Base-by-base conservation (phyloP, 2,113 vertebrate genomes). In the Crotalus horridus region DNA sequence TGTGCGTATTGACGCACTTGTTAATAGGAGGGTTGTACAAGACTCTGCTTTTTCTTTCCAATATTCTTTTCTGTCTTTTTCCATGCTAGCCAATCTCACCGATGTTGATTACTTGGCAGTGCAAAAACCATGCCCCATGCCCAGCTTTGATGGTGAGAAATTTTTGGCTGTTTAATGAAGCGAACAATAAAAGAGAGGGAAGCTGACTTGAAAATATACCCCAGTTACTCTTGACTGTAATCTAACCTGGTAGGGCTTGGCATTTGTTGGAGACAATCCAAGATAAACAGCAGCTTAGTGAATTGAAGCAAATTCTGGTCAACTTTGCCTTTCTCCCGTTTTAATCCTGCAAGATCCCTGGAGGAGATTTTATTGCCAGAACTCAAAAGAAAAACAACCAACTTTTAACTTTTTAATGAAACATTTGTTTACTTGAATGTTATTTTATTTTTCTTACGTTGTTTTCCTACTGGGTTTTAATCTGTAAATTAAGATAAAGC, bases 401-500 rank as follows among this genome's bases (percentile, higher is more conserved):
- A 46, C 46, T 54, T 92, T 58, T 54, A 69, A 53, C 92, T 94
- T 96, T 96, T 94, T 46, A 90, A 88, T 92, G 87, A 87, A 43
- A 5, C 92, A 56, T 94, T 95, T 93, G 93, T 93, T 91, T 97
- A 97, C 95, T 96, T 97, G 95, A 96, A 96, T 96, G 93, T 64
- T 94, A 81, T 39, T 81, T 81, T 81, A 39, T 39, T 81, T 81
- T 81, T 81, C 74, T 81, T 92, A 87, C 74, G 94, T 89, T 46
- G 43, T 95, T 96, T 90, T 53, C 93, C 94, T 94, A 93, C 89
- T 96, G 85, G 93, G 87, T 91, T 95, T 94, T 95, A 96, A 95
- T 90, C 61, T 56, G 23, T 93, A 89, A 95, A 95, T 96, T 97
- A 96, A 96, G 95, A 89, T 93, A 87, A 94, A 93, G 90, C 87